Evolutionary conservation across 1,140 invertebrate species (phyloP), one percentile per base, ranked within the genome.

Genomic region (Nylanderia fulva): DNA sequence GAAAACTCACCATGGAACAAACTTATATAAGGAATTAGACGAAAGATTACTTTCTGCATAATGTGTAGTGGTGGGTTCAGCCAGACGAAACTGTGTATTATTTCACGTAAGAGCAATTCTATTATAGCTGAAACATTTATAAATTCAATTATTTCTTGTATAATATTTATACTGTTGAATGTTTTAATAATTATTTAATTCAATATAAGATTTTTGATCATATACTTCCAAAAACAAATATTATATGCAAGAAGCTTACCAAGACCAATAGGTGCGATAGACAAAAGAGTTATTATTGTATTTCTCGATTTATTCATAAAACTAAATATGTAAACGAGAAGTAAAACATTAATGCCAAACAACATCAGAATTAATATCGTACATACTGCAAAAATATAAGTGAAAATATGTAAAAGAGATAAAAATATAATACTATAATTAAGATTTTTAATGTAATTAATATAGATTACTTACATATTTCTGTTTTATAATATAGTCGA

Each of bases 11-110:
- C 93, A 45, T 94, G 93, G 69, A 93, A 93, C 18, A 94, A 91
- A 72, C 93, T 94, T 61, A 94, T 42, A 56, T 95, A 91, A 3
- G 94, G 94, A 75, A 94, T 69, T 2, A 94, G 21, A 36, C 91
- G 91, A 71, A 94, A 93, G 33, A 93, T 0, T n/a, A 75, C 68
- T 66, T 93, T 94, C 61, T 94, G 93, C 54, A 94, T 85, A 21
- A 74, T 60, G 2, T 92, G 88, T 7, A 94, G 45, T 13, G 79
- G 45, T 13, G 79, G 0, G 56, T 89, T 85, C 6, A 88, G 56
- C 1, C 9, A 6, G 0, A 42, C 3, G 13, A 83, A 85, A 21
- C 0, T 75, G 1, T 36, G 0, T 13, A 84, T 29, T n/a, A 90
- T n/a, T 61, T 60, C 2, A 11, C 86, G 76, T 29, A 90, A 8